A percentile compares a stretch with the other conserved stretches of the same genome.
phyloP scores from a whole-genome alignment of 1,140 invertebrate genomes.

The Trinorchestia longiramus region DNA sequence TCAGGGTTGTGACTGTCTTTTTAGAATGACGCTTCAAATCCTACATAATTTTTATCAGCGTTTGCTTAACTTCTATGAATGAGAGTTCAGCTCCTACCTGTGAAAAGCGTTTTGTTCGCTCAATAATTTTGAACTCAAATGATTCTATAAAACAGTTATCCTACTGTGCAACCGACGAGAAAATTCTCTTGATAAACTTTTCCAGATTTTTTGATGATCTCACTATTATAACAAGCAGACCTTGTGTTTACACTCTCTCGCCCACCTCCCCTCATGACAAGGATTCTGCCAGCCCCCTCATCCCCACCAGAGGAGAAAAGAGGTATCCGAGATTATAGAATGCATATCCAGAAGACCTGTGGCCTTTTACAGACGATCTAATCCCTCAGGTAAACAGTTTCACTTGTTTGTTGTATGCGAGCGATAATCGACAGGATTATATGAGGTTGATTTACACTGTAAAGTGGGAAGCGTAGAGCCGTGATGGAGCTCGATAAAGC shows the following conservation, averaged over 20 bases:
- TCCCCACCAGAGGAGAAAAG: no score
- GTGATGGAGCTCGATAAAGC: background rate
- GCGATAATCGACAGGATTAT: constrained; percentile 7
- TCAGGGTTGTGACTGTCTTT: no score
- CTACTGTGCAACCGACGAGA: background rate
- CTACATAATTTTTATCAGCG: no score
- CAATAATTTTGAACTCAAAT: background rate
- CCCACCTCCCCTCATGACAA: background rate
- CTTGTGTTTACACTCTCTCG: background rate
- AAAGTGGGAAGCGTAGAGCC: background rate
- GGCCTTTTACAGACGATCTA: background rate
- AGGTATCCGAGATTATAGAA: background rate
- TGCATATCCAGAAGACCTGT: background rate
- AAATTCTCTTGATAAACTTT: background rate
- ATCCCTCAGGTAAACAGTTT: background rate
- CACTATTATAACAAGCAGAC: background rate
- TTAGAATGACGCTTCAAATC: no score
- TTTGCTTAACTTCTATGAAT: background rate
- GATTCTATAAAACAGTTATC: background rate
- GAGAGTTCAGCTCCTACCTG: background rate
- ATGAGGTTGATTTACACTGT: background rate
- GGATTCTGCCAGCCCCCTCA: background rate
- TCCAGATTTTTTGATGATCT: background rate
- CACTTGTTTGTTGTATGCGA: background rate
- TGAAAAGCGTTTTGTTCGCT: background rate